Evolutionary conservation across 2,113 vertebrate genomes (phyloP).

Genomic region (Pangasianodon hypophthalmus): DNA sequence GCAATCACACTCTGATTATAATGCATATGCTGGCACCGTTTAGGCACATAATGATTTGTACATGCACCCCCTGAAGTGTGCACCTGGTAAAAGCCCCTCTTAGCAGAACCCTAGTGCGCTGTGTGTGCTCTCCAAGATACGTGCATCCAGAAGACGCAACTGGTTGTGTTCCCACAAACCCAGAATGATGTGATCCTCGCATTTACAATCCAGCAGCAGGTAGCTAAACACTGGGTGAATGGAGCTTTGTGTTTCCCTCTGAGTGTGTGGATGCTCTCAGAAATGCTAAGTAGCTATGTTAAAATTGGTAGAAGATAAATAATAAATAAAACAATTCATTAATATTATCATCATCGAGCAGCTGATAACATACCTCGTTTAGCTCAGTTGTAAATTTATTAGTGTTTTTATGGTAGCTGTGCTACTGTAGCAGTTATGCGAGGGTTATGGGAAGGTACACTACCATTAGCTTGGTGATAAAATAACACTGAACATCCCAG

Average conservation of each 20-base stretch:
- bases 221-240: not conserved
- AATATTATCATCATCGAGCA: not conserved
- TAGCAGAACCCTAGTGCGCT: not conserved
- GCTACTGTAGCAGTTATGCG: no score
- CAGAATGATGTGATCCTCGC: not conserved
- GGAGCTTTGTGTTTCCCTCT: not conserved
- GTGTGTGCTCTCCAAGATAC: constrained; percentile 2
- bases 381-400: not conserved
- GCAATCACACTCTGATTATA: constrained; percentile 24
- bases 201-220: not conserved
- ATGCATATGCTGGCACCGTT: constrained; percentile 29
- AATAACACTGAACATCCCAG: not conserved
- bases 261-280: not conserved
- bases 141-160: constrained; percentile 18
- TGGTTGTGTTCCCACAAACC: constrained; percentile 20
- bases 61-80: not conserved
- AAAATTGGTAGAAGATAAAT: not conserved
- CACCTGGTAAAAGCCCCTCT: constrained; percentile 25
- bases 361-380: not conserved
- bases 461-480: not conserved
- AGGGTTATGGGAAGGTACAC: not conserved
- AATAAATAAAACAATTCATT: not conserved
- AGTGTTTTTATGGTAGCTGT: not conserved
- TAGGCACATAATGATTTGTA: constrained; percentile 10
- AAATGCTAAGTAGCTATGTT: not conserved